phyloP scores from a whole-genome alignment of 53 echinoderm and acorn worm species.

The Crossaster papposus region DNA sequence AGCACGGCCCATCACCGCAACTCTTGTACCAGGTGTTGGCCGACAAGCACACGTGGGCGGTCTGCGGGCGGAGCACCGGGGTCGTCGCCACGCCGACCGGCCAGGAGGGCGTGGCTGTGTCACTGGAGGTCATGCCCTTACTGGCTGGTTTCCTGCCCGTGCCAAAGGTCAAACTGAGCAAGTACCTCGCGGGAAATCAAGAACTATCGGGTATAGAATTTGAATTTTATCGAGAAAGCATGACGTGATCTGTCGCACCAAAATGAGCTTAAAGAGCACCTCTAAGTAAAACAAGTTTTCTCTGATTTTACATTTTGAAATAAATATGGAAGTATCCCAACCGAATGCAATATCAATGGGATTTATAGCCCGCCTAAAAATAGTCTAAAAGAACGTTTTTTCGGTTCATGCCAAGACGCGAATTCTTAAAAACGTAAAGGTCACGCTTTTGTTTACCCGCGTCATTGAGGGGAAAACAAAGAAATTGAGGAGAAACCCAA shows the following conservation, averaged over 20 bases:
- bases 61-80: slow-evolving; percentile 95
- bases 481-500: too few relatives aligned
- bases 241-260: neutral
- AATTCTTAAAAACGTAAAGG: too few relatives aligned
- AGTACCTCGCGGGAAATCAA: slow-evolving; percentile 52
- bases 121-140: slow-evolving; percentile 87
- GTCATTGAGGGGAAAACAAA: too few relatives aligned
- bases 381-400: too few relatives aligned
- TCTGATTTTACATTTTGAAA: too few relatives aligned
- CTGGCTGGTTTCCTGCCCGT: slow-evolving; percentile 85
- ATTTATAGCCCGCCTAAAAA: too few relatives aligned
- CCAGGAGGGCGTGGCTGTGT: slow-evolving; percentile 70
- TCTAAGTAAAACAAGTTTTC: too few relatives aligned
- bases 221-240: neutral
- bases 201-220: slow-evolving; percentile 27
- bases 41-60: slow-evolving; percentile 85
- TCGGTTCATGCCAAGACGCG: too few relatives aligned
- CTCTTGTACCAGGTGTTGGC: slow-evolving; percentile 92
- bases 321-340: too few relatives aligned
- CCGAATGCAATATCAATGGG: too few relatives aligned
- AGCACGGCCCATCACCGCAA: slow-evolving; percentile 19
- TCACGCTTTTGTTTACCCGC: too few relatives aligned
- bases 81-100: slow-evolving; percentile 69
- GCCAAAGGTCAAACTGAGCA: slow-evolving; percentile 85
- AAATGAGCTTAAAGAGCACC: too few relatives aligned